Conservation (phyloP, 1,140 invertebrate species). For the Ostrea edulis region DNA sequence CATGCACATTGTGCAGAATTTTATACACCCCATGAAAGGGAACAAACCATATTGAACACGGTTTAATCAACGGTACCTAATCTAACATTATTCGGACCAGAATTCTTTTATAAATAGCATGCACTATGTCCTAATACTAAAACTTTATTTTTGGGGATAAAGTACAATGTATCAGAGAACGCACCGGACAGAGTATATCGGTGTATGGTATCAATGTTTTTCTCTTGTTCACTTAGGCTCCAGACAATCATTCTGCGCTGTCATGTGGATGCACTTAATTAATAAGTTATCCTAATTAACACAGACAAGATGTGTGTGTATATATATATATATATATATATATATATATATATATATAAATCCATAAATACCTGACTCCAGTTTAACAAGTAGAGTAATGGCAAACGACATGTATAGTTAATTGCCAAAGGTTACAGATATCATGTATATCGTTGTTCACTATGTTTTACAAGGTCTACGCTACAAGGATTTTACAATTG, state of each 20-base stretch:
- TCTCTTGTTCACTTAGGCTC: not conserved
- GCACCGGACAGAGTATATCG: too few relatives aligned
- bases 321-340: not conserved
- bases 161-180: too few relatives aligned
- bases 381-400: not conserved
- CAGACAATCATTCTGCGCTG: not conserved
- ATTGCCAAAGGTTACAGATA: not conserved
- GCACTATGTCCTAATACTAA: too few relatives aligned
- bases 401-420: not conserved
- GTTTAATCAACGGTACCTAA: too few relatives aligned
- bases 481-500: not conserved
- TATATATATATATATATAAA: not conserved
- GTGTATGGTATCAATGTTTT: too few relatives aligned
- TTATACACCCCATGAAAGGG: too few relatives aligned
- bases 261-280: conserved; percentile 10
- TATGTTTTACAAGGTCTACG: not conserved
- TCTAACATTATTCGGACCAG: too few relatives aligned
- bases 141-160: too few relatives aligned
- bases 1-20: too few relatives aligned
- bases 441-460: not conserved
- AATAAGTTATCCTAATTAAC: conserved; percentile 33
- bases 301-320: too few relatives aligned
- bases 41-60: too few relatives aligned
- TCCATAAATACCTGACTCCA: not conserved
- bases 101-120: too few relatives aligned